These are phyloP conservation scores for Varanus komodoensis DNA, from an alignment of 2,113 vertebrate species.

Conservation along the genomic window DNA sequence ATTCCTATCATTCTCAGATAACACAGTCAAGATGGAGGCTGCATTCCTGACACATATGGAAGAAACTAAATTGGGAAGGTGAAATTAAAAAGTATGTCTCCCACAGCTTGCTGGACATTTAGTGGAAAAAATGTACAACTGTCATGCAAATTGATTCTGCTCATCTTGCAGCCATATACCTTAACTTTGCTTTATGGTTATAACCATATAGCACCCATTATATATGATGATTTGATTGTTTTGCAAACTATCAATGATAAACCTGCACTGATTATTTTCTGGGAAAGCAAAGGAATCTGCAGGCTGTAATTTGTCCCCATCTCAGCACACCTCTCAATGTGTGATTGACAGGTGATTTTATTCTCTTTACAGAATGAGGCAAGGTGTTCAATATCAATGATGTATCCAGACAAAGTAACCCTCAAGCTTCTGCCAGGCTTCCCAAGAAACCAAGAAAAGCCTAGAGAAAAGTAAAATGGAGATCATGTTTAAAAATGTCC, in stretches of 20 bases:
- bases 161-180: background rate
- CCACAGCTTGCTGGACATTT: background rate
- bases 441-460: background rate
- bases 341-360: background rate
- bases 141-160: background rate
- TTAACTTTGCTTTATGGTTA: no score
- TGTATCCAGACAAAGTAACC: constrained; percentile 6
- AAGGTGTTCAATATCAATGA: background rate
- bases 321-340: background rate
- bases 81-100: no score
- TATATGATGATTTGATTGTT: accelerated
- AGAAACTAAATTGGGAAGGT: no score
- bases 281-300: accelerated
- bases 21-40: no score
- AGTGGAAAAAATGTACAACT: background rate
- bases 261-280: background rate
- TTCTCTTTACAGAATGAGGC: background rate
- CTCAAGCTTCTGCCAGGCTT: background rate
- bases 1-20: no score
- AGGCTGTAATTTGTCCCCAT: background rate
- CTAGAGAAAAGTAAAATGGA: background rate
- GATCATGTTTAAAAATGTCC: background rate
- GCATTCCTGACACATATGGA: no score
- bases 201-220: accelerated
- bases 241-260: background rate